A percentile compares a stretch with the other conserved stretches of the same genome.
These are phyloP conservation scores for Sciaenops ocellatus DNA, from an alignment of 2,797 vertebrate species.

Conservation along the genomic window DNA sequence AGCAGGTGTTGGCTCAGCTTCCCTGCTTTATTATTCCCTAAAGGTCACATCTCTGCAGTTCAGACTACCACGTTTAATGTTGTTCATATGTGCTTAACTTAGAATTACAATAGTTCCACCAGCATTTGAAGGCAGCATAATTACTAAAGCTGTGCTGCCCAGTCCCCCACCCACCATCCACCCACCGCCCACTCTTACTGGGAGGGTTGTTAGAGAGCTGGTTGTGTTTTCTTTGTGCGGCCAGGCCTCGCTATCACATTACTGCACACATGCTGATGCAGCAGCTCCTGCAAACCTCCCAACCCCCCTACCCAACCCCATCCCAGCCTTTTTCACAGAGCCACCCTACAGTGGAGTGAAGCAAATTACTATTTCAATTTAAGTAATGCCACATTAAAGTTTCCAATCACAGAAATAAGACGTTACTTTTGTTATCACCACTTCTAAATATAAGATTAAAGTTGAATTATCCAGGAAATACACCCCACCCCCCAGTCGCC, in stretches of 20 bases:
- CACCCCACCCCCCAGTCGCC: slow-evolving; percentile 17
- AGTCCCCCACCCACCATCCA: slow-evolving; percentile 19
- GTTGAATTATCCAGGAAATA: slow-evolving; percentile 64
- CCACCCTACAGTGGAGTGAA: slow-evolving; percentile 66
- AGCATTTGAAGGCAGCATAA: slow-evolving; percentile 62
- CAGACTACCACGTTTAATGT: slow-evolving; percentile 34
- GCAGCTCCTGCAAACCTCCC: slow-evolving; percentile 70
- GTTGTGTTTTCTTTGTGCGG: slow-evolving; percentile 87
- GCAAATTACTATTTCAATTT: slow-evolving; percentile 72
- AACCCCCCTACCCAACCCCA: not conserved
- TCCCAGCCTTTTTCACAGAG: slow-evolving; percentile 47
- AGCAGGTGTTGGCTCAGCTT: slow-evolving; percentile 41
- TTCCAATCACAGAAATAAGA: slow-evolving; percentile 61
- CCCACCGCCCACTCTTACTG: slow-evolving; percentile 52
- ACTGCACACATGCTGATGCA: slow-evolving; percentile 88
- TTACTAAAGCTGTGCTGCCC: slow-evolving; percentile 55
- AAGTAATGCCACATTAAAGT: slow-evolving; percentile 59
- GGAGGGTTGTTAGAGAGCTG: slow-evolving; percentile 80
- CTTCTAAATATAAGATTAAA: slow-evolving; percentile 73
- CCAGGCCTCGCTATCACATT: slow-evolving; percentile 83
- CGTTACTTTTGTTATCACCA: slow-evolving; percentile 61
- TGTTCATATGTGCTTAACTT: slow-evolving; percentile 24
- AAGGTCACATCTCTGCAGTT: slow-evolving; percentile 56
- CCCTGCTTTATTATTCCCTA: slow-evolving; percentile 39
- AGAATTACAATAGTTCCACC: slow-evolving; percentile 52